These are phyloP conservation scores for Chloroclystis v-ata DNA, from an alignment of 2,888 invertebrate genomes.

Conservation along the genomic window DNA sequence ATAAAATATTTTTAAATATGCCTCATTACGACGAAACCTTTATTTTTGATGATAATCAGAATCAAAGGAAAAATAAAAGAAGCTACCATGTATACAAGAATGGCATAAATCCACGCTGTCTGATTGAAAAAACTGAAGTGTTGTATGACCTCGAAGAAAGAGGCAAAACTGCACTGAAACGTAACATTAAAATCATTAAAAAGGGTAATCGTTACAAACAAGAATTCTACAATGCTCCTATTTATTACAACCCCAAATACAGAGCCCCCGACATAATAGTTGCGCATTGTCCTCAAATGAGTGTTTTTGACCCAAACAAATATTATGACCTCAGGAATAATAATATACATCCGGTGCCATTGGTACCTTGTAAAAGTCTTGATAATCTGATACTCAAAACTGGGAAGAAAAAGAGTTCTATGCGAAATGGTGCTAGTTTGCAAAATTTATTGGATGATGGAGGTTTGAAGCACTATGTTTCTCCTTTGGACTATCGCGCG, in stretches of 20 bases:
- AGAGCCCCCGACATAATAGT: constrained; percentile 60
- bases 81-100: constrained; percentile 74
- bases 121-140: constrained; percentile 56
- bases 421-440: constrained; percentile 60
- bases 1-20: constrained; percentile 45
- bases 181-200: constrained; percentile 66
- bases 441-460: constrained; percentile 65
- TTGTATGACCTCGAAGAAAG: constrained; percentile 59
- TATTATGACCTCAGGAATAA: constrained; percentile 64
- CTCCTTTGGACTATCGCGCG: constrained; percentile 47
- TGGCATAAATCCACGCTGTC: constrained; percentile 54
- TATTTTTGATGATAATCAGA: constrained; percentile 68
- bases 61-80: constrained; percentile 71
- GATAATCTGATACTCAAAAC: constrained; percentile 65
- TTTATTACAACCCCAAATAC: constrained; percentile 38
- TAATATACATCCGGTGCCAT: constrained; percentile 42
- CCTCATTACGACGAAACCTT: constrained; percentile 76
- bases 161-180: constrained; percentile 64
- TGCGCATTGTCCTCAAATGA: constrained; percentile 61
- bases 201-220: constrained; percentile 53
- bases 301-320: constrained; percentile 59
- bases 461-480: constrained; percentile 55
- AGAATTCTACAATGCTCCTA: constrained; percentile 36
- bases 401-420: constrained; percentile 39
- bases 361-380: constrained; percentile 68